A percentile compares a stretch with the other conserved stretches of the same genome.
Evolutionary conservation across 2,888 invertebrate species (phyloP).

Genomic region (Dicranocentrus wangi): DNA sequence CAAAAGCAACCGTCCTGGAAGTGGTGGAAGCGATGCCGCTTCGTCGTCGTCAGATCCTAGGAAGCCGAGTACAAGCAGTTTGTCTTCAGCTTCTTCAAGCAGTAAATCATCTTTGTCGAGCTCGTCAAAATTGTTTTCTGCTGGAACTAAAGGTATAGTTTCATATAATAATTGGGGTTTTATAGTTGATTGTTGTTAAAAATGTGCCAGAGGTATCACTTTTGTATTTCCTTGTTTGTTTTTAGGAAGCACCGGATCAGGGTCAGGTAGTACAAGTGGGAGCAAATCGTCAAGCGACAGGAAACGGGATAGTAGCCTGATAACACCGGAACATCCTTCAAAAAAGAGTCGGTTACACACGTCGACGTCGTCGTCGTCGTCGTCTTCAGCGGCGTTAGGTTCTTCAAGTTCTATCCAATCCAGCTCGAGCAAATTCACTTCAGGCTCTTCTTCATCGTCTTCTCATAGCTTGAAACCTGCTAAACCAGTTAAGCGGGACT

Average conservation of each 20-base stretch:
- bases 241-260: conserved; percentile 1
- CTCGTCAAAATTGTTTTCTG: conserved; percentile 44
- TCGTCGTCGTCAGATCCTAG: conserved; percentile 10
- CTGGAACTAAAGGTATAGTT: conserved; percentile 14
- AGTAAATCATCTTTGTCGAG: conserved; percentile 3
- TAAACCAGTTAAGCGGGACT: conserved; percentile 58
- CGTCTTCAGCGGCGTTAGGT: too few relatives aligned
- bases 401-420: conserved; percentile 14
- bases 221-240: not conserved
- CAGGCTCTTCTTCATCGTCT: conserved; percentile 22
- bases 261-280: conserved; percentile 21
- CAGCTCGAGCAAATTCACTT: not conserved
- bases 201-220: not conserved
- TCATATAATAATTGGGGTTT: not conserved
- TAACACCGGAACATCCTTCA: conserved; percentile 30
- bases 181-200: not conserved
- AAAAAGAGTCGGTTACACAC: conserved; percentile 51
- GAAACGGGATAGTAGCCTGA: conserved; percentile 40
- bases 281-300: conserved; percentile 47
- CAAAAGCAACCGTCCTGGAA: conserved; percentile 38
- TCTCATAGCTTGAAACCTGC: conserved; percentile 32
- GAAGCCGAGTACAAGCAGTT: conserved; percentile 14
- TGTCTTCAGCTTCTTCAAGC: conserved; percentile 2
- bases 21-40: not conserved
- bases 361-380: conserved; percentile 29